These are phyloP conservation scores for Atlantisia rogersi DNA, from an alignment of 2,113 vertebrate genomes.

Conservation along the genomic window DNA sequence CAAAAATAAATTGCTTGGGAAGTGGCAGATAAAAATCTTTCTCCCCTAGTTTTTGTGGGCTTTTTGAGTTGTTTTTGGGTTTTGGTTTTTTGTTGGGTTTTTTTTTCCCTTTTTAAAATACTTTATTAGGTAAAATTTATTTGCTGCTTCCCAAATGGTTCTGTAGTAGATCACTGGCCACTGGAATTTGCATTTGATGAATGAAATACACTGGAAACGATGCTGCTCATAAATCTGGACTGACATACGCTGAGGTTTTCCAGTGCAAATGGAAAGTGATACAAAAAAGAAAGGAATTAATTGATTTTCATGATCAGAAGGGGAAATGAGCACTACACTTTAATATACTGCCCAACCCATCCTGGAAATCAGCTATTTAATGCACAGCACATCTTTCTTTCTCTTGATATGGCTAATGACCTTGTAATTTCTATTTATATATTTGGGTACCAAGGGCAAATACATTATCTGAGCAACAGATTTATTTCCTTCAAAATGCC, in stretches of 20 bases:
- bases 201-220: neutral
- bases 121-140: neutral
- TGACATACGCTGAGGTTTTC: neutral
- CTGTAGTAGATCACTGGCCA: constrained; percentile 3
- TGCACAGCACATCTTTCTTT: constrained; percentile 11
- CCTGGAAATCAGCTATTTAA: neutral
- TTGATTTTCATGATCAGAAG: neutral
- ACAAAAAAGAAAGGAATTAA: neutral
- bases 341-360: neutral
- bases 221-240: constrained; percentile 12
- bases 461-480: constrained; percentile 34
- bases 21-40: neutral
- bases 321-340: neutral
- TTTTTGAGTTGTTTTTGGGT: neutral
- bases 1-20: neutral
- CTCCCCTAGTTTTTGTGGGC: neutral
- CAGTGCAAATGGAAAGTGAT: neutral
- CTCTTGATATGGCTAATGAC: constrained; percentile 33
- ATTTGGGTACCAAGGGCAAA: constrained; percentile 30
- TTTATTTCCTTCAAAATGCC: constrained; percentile 25
- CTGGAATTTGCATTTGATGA: constrained; percentile 35
- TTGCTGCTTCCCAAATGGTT: neutral
- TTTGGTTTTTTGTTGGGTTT: neutral
- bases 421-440: constrained; percentile 49
- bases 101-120: neutral